Conservation (phyloP, 2,888 invertebrate genomes). For the Yponomeuta sedellus region DNA sequence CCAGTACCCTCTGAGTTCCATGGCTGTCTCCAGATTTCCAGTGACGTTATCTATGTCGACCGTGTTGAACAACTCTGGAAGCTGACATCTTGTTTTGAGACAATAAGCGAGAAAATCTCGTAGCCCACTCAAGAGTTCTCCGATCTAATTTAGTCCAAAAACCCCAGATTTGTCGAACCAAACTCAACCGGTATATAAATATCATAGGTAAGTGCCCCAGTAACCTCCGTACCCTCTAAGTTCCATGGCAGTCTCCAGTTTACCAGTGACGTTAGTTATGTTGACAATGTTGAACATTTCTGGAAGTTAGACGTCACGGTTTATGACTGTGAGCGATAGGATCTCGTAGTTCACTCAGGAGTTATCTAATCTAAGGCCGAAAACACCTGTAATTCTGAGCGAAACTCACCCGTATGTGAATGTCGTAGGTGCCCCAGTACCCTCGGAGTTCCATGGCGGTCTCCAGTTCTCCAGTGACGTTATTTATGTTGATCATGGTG, state of each 20-base stretch:
- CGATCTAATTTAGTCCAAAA: too few relatives aligned
- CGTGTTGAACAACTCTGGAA: slow-evolving; percentile 45
- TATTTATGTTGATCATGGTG: slow-evolving; percentile 44
- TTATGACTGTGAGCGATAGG: neutral
- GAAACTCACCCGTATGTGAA: too few relatives aligned
- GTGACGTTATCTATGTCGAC: slow-evolving; percentile 44
- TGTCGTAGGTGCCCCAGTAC: slow-evolving; percentile 75
- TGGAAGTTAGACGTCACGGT: slow-evolving; percentile 26
- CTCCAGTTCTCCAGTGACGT: slow-evolving; percentile 49
- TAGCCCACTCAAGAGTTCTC: neutral
- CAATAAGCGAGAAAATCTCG: neutral
- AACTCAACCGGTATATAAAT: slow-evolving; percentile 48
- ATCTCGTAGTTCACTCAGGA: neutral
- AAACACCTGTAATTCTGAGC: too few relatives aligned
- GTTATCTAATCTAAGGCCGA: too few relatives aligned
- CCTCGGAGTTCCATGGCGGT: slow-evolving; percentile 61
- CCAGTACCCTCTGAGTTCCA: slow-evolving; percentile 71
- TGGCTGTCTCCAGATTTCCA: slow-evolving; percentile 50
- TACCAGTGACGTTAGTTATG: slow-evolving; percentile 49
- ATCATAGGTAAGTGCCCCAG: slow-evolving; percentile 76
- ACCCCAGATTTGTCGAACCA: too few relatives aligned
- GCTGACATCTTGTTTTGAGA: slow-evolving; percentile 5
- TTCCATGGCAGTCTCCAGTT: slow-evolving; percentile 47
- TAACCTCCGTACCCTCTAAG: slow-evolving; percentile 77
- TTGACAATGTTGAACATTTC: slow-evolving; percentile 45